Conservation (phyloP, 2,797 vertebrate species). For the Poecile montanus region DNA sequence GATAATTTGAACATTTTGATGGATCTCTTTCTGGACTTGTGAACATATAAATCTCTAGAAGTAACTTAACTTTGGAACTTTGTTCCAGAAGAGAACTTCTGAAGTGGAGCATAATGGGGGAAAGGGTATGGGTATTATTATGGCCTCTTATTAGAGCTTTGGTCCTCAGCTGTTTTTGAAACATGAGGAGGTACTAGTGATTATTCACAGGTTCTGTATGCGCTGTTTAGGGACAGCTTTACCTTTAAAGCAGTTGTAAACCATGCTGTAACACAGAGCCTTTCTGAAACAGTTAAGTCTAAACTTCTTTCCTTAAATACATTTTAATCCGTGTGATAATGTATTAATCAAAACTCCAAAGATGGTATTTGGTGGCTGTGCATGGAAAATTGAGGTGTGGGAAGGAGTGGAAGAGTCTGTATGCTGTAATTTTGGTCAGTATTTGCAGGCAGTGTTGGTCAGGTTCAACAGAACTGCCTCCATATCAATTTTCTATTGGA, state of each 20-base stretch:
- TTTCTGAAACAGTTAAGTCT: neutral
- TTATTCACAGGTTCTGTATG: neutral
- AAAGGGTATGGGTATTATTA: neutral
- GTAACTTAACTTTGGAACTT: neutral
- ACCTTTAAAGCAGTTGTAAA: conserved; percentile 3
- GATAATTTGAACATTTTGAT: neutral
- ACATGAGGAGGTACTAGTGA: neutral
- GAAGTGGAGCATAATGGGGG: neutral
- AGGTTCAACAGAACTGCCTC: neutral
- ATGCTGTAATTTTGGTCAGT: neutral
- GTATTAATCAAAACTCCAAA: neutral
- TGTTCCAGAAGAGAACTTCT: neutral
- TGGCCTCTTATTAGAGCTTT: neutral
- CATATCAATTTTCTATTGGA: neutral
- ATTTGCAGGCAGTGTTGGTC: neutral
- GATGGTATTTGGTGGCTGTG: neutral
- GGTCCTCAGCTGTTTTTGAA: neutral
- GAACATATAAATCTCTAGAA: neutral
- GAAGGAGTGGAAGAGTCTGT: neutral
- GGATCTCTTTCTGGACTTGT: neutral
- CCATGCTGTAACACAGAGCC: neutral
- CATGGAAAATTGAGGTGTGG: neutral
- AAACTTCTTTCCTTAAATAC: neutral
- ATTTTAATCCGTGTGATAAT: neutral
- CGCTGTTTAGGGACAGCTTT: neutral